phyloP scores from a whole-genome alignment of 2,888 invertebrate genomes.

The Drosophila longiperda region DNA sequence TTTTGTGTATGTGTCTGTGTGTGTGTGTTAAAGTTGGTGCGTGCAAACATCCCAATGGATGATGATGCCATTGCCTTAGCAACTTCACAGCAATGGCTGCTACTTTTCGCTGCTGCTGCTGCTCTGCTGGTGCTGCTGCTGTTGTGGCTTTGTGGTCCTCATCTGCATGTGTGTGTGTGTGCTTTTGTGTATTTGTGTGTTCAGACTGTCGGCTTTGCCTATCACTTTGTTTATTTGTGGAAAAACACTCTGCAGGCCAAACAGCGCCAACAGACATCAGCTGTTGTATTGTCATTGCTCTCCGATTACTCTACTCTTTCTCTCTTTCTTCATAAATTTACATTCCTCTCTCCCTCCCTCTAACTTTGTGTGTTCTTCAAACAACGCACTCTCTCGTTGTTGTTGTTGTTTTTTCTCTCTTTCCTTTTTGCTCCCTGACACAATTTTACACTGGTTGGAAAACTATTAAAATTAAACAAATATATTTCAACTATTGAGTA shows the following conservation, averaged over 20 bases:
- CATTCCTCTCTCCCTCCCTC: not conserved
- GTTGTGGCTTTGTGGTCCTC: slow-evolving; percentile 41
- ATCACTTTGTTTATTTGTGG: slow-evolving; percentile 73
- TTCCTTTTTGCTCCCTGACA: slow-evolving; percentile 2
- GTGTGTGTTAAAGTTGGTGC: slow-evolving; percentile 46
- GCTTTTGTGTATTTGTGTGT: slow-evolving; percentile 23
- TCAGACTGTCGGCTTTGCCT: slow-evolving; percentile 44
- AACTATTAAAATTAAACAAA: not conserved
- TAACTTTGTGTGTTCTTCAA: not conserved
- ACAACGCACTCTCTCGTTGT: not conserved
- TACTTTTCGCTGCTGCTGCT: slow-evolving; percentile 29
- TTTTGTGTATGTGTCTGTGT: slow-evolving; percentile 14
- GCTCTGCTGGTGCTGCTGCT: slow-evolving; percentile 30
- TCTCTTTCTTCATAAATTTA: slow-evolving; percentile 1
- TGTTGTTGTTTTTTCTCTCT: slow-evolving; percentile 9
- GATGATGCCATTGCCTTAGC: slow-evolving; percentile 78
- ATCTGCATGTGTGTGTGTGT: slow-evolving; percentile 6
- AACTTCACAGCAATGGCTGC: slow-evolving; percentile 56
- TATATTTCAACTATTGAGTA: not conserved
- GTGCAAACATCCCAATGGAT: slow-evolving; percentile 50
- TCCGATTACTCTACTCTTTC: slow-evolving; percentile 27
- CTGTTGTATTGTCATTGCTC: slow-evolving; percentile 50
- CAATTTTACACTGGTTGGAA: slow-evolving; percentile 1
- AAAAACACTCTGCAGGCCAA: slow-evolving; percentile 61
- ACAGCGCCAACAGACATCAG: slow-evolving; percentile 48